Evolutionary conservation across 2,888 invertebrate species (phyloP).

Genomic region (Xylophagus ater): DNA sequence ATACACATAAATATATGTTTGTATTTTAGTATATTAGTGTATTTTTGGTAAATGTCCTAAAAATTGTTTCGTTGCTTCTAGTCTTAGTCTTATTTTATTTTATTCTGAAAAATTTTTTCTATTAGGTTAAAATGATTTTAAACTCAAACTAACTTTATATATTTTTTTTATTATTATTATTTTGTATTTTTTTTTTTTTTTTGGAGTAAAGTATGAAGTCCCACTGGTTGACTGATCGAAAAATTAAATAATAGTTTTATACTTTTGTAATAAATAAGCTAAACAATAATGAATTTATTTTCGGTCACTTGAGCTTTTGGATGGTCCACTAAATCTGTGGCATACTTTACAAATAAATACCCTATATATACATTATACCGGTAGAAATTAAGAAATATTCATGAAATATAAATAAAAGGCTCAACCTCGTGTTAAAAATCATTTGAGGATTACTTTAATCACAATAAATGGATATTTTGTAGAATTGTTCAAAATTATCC

Average conservation of each 20-base stretch:
- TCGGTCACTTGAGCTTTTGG: constrained; percentile 37
- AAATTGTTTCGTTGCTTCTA: not conserved
- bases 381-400: not conserved
- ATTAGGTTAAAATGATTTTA: constrained; percentile 8
- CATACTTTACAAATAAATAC: constrained; percentile 7
- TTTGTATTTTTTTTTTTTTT: not conserved
- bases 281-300: constrained; percentile 17
- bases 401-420: not conserved
- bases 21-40: constrained; percentile 6
- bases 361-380: too few species aligned
- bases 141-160: not conserved
- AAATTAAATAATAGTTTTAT: constrained; percentile 18
- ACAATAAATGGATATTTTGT: constrained; percentile 1
- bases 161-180: not conserved
- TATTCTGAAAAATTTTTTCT: too few species aligned
- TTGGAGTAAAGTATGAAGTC: constrained; percentile 18
- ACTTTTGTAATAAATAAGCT: constrained; percentile 13
- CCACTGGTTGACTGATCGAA: constrained; percentile 39
- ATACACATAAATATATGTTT: too few species aligned
- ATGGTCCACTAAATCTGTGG: constrained; percentile 8
- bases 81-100: not conserved
- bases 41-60: not conserved
- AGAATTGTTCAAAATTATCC: constrained; percentile 8
- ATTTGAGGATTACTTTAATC: not conserved
- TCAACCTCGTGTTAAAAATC: constrained; percentile 4